Evolutionary conservation across 2,888 invertebrate genomes (phyloP).

Genomic region (Tenthredo amoena): DNA sequence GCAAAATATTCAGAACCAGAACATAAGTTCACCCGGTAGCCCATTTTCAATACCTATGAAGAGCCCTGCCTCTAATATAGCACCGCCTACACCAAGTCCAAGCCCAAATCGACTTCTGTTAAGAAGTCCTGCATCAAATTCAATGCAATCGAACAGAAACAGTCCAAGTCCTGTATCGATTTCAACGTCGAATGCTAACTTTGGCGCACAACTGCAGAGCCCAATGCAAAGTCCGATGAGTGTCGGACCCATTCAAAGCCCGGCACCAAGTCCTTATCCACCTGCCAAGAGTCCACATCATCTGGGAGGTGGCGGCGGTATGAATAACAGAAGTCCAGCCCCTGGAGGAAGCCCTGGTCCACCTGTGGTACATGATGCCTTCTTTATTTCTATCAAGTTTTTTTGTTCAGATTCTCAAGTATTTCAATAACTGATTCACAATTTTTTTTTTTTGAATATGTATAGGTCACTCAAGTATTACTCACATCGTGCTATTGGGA

Average conservation of each 20-base stretch:
- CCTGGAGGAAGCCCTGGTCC: conserved; percentile 77
- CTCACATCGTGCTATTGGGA: not conserved
- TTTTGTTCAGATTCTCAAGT: not conserved
- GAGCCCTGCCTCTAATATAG: conserved; percentile 76
- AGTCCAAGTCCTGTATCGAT: conserved; percentile 75
- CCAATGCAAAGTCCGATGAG: conserved; percentile 77
- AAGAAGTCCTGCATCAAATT: conserved; percentile 75
- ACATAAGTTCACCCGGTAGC: conserved; percentile 74
- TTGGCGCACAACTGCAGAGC: conserved; percentile 75
- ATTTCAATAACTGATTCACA: not conserved
- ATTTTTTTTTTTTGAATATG: not conserved
- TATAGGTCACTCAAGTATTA: not conserved
- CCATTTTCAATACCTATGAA: conserved; percentile 76
- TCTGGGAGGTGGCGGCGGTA: conserved; percentile 67
- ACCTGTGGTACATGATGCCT: conserved; percentile 69
- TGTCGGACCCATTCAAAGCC: conserved; percentile 76
- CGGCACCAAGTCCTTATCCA: conserved; percentile 76
- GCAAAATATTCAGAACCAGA: conserved; percentile 74
- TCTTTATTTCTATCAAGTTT: not conserved
- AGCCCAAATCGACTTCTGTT: conserved; percentile 75
- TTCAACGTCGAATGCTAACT: conserved; percentile 70
- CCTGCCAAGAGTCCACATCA: conserved; percentile 76
- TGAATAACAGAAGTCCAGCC: conserved; percentile 75
- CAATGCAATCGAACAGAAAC: conserved; percentile 74
- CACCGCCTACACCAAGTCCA: conserved; percentile 76